Percentiles rank a stretch among this genome's conserved stretches.
Evolutionary conservation across 2,888 invertebrate species (phyloP).

Genomic region (Panorpa germanica): DNA sequence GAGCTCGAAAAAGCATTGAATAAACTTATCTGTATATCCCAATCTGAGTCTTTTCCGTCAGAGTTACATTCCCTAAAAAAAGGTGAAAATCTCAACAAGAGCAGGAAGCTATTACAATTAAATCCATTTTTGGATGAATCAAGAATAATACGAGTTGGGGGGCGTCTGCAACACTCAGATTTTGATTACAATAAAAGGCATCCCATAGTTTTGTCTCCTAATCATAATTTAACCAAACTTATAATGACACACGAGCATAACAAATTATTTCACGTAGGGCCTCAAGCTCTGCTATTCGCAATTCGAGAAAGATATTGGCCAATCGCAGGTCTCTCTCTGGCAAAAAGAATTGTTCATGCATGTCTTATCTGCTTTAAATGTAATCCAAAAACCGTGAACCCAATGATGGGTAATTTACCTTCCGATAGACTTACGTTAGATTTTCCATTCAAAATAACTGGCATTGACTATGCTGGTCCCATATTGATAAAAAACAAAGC

Average conservation of each 20-base stretch:
- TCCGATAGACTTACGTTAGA: conserved; percentile 7
- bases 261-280: background rate
- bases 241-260: background rate
- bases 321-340: conserved; percentile 4
- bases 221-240: too few species aligned
- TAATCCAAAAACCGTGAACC: conserved; percentile 1
- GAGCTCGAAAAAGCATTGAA: too few species aligned
- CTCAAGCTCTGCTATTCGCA: too few species aligned
- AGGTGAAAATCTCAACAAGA: background rate
- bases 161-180: background rate
- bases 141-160: conserved; percentile 1
- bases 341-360: conserved; percentile 5
- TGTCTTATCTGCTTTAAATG: conserved; percentile 10
- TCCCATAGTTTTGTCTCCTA: conserved; percentile 1
- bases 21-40: too few species aligned
- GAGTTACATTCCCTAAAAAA: too few species aligned
- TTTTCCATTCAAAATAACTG: too few species aligned
- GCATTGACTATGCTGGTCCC: conserved; percentile 14
- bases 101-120: background rate
- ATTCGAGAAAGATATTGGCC: too few species aligned
- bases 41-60: too few species aligned
- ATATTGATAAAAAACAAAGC: conserved; percentile 2
- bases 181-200: conserved; percentile 1
- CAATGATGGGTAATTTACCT: conserved; percentile 10
- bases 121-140: background rate